Conservation (phyloP, 2,113 vertebrate species). For the Polypterus senegalus region DNA sequence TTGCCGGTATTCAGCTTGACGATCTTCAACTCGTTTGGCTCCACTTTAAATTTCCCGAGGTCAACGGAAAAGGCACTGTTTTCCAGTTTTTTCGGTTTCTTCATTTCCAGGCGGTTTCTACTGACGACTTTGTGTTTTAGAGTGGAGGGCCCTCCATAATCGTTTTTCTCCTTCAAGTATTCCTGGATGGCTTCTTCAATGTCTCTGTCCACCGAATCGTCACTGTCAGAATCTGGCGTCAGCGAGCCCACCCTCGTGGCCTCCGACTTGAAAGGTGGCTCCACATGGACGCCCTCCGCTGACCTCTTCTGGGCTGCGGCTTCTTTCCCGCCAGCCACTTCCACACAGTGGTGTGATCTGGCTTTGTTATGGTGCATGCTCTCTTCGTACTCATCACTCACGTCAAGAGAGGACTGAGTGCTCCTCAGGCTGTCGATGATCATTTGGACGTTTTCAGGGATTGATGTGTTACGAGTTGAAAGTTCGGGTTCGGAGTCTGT, state of each 20-base stretch:
- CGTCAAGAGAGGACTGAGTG: conserved; percentile 62
- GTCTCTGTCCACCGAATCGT: conserved; percentile 80
- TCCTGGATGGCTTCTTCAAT: conserved; percentile 93
- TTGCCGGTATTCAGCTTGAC: conserved; percentile 6
- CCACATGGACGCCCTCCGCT: conserved; percentile 8
- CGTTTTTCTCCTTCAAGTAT: conserved; percentile 74
- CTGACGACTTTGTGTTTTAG: background rate
- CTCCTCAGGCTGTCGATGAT: conserved; percentile 77
- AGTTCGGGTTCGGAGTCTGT: conserved; percentile 56
- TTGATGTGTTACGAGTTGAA: conserved; percentile 45
- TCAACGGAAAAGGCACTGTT: background rate
- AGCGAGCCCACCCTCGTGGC: conserved; percentile 26
- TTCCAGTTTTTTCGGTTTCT: background rate
- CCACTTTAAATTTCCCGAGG: background rate
- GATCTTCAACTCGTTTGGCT: background rate
- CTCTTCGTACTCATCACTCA: conserved; percentile 57
- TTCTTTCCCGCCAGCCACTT: conserved; percentile 19
- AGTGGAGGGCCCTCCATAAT: conserved; percentile 24
- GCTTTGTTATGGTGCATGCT: conserved; percentile 39
- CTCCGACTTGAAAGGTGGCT: conserved; percentile 14
- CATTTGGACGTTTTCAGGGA: conserved; percentile 77
- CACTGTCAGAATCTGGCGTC: conserved; percentile 68
- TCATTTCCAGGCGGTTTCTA: background rate
- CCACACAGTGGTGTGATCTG: conserved; percentile 24
- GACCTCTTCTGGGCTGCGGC: background rate